Percentiles rank a stretch among this genome's conserved stretches.
Conservation (phyloP, 2,888 invertebrate genomes). For the Papilio elwesi region DNA sequence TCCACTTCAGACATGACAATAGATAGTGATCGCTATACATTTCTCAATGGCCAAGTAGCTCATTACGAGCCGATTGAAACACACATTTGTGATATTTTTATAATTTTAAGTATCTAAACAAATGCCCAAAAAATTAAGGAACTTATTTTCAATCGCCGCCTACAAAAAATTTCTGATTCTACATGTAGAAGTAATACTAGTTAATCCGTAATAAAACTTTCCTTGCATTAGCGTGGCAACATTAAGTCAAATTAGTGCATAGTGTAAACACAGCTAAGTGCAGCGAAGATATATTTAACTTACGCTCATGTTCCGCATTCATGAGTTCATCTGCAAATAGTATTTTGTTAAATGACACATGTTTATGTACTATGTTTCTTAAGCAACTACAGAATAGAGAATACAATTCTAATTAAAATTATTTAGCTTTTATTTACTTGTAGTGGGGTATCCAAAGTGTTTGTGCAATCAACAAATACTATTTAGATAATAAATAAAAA, state of each 20-base stretch:
- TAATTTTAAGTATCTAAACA: no score
- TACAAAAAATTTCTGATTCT: neutral
- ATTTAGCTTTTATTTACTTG: neutral
- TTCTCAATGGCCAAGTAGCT: no score
- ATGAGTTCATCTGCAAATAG: conserved; percentile 75
- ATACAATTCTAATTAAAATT: no score
- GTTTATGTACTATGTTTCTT: neutral
- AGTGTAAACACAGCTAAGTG: conserved; percentile 28
- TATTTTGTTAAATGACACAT: conserved; percentile 42
- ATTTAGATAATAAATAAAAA: neutral
- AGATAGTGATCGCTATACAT: no score
- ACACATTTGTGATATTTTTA: no score
- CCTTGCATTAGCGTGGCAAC: neutral
- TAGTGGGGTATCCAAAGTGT: neutral
- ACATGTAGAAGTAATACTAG: no score
- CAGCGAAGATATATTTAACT: conserved; percentile 53
- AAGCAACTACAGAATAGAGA: no score
- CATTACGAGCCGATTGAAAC: no score
- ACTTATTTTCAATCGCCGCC: no score
- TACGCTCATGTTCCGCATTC: conserved; percentile 75
- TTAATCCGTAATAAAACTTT: conserved; percentile 5
- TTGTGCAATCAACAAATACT: neutral
- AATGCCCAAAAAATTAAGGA: no score
- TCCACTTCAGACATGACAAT: no score
- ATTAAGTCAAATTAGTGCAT: conserved; percentile 27